Evolutionary conservation across 2,888 invertebrate genomes (phyloP), one percentile per base, ranked within the genome.

Genomic region (Geophilus truncorum): DNA sequence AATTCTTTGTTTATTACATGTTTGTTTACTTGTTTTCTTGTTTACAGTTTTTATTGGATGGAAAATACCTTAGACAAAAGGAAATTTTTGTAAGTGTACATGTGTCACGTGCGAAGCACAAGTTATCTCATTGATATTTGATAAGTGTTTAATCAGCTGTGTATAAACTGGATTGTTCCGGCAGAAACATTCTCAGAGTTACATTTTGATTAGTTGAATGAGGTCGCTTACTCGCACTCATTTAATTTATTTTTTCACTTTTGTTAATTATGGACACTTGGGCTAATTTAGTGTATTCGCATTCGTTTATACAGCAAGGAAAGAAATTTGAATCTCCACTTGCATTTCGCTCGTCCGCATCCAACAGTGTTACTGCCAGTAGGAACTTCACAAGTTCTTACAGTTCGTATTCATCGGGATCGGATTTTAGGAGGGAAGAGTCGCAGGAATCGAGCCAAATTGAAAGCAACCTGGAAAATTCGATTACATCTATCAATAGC

Each of bases 41-140:
- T 76, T 25, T 76, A 9, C 28, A 76, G 76, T 76, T 76, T 76
- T 15, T 30, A 15, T 76, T 76, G 25, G 76, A 76, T 76, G 76
- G 76, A 21, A 76, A 28, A 28, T 4, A 4, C n/a, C 28, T 76
- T 6, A 25, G 5, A 15, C 28, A 25, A 10, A 76, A 28, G n/a
- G 76, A 76, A 76, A 3, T 30, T 30, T 25, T 23, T 15, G 76
- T 76, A 23, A 76, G 76, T 76, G 18, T 25, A 25, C n/a, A 57
- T 4, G 18, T 5, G 15, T 18, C 2, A 9, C 23, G 18, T 9
- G 5, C 18, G 18, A 57, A 23, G 18, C n/a, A n/a, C n/a, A 23
- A 9, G 15, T 57, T 57, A 57, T 57, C 57, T 57, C 1, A 18
- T 18, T 9, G 57, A 57, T 57, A 57, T 18, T 1, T n/a, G 57